phyloP scores from a whole-genome alignment of 2,888 invertebrate species.

The Diarsia brunnea region DNA sequence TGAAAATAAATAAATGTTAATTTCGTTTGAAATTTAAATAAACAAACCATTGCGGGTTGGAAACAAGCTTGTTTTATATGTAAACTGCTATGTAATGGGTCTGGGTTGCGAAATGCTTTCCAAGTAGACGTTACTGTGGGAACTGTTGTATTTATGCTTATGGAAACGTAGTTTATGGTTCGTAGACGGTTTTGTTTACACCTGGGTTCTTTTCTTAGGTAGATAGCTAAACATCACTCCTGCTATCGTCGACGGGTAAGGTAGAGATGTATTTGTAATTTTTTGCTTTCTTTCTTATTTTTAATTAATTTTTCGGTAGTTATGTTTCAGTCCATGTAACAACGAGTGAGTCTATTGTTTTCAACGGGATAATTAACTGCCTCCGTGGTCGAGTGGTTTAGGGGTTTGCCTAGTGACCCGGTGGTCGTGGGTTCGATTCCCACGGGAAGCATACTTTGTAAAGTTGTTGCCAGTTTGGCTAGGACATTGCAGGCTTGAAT shows the following conservation, averaged over 20 bases:
- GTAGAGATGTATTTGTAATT: not conserved
- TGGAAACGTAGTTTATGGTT: not conserved
- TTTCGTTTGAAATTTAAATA: conserved; percentile 60
- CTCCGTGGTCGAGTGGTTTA: too few species aligned
- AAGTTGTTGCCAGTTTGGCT: too few species aligned
- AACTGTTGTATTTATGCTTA: conserved; percentile 18
- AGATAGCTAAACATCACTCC: not conserved
- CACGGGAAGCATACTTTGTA: too few species aligned
- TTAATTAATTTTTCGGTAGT: too few species aligned
- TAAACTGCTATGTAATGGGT: conserved; percentile 41
- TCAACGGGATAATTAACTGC: too few species aligned
- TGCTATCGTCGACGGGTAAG: not conserved
- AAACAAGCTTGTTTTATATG: conserved; percentile 38
- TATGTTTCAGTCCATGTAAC: too few species aligned
- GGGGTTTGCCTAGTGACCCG: too few species aligned
- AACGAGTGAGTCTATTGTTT: too few species aligned
- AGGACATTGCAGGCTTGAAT: too few species aligned
- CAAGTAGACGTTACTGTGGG: not conserved
- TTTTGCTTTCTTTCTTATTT: too few species aligned
- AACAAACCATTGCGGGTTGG: conserved; percentile 38
- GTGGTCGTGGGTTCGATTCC: too few species aligned
- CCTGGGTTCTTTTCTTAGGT: conserved; percentile 15
- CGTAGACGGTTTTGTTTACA: not conserved
- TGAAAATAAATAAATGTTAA: conserved; percentile 58
- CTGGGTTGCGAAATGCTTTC: not conserved